A percentile compares a stretch with the other conserved stretches of the same genome.
Evolutionary conservation across 2,113 vertebrate species (phyloP).

Genomic region (Brachyistius frenatus): DNA sequence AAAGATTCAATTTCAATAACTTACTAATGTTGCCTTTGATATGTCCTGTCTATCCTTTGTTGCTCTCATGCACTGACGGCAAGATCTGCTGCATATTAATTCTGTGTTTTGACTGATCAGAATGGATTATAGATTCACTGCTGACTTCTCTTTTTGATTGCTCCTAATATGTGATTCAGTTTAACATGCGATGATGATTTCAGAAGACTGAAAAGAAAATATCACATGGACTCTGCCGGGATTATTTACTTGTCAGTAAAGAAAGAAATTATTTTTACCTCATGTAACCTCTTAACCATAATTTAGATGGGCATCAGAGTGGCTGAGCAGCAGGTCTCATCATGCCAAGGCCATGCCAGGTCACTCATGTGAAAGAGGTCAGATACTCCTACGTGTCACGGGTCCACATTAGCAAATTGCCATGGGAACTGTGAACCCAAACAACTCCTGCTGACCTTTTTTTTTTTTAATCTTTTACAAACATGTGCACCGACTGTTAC

Average conservation of each 20-base stretch:
- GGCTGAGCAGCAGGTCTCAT: constrained; percentile 38
- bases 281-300: constrained; percentile 12
- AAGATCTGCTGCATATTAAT: constrained; percentile 37
- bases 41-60: constrained; percentile 45
- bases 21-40: constrained; percentile 63
- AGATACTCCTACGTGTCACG: constrained; percentile 61
- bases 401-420: constrained; percentile 51
- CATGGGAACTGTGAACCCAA: constrained; percentile 34
- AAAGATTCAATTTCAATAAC: constrained; percentile 68
- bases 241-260: constrained; percentile 22
- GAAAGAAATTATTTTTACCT: constrained; percentile 7
- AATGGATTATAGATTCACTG: constrained; percentile 22
- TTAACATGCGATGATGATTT: constrained; percentile 33
- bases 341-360: constrained; percentile 70
- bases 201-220: constrained; percentile 4
- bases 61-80: constrained; percentile 36
- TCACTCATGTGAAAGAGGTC: constrained; percentile 70
- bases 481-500: background rate
- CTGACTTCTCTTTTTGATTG: constrained; percentile 7
- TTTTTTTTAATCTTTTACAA: constrained; percentile 24
- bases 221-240: background rate
- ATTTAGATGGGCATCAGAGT: constrained; percentile 18
- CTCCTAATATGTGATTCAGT: background rate
- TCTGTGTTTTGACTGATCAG: constrained; percentile 24
- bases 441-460: constrained; percentile 9